These are phyloP conservation scores for Ephydatia muelleri DNA, from an alignment of 37 sponge, comb jelly and placozoan species.

Conservation along the genomic window DNA sequence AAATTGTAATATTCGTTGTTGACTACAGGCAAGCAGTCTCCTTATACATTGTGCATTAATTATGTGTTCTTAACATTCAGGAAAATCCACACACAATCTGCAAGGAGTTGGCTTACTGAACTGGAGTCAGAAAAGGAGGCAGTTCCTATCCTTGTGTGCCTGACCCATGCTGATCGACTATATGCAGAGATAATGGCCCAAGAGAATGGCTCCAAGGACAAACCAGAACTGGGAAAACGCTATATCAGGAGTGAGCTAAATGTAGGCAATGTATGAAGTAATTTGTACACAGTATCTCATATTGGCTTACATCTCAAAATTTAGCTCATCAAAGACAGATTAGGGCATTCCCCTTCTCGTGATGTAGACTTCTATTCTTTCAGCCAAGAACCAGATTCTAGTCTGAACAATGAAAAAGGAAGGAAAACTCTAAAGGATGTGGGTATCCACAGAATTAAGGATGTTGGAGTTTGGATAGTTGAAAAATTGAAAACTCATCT, in stretches of 20 bases:
- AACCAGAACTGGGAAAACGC: neutral
- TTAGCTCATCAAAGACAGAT: slow-evolving; percentile 16
- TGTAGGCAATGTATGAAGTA: neutral
- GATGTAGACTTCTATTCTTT: slow-evolving; percentile 33
- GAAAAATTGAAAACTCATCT: slow-evolving; percentile 26
- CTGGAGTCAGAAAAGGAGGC: slow-evolving; percentile 19
- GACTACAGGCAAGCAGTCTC: slow-evolving; percentile 56
- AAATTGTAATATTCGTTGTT: slow-evolving; percentile 64
- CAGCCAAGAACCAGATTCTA: slow-evolving; percentile 2
- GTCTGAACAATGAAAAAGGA: slow-evolving; percentile 12
- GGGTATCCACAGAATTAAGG: slow-evolving; percentile 27
- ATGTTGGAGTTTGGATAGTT: slow-evolving; percentile 55
- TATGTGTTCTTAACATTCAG: slow-evolving; percentile 6
- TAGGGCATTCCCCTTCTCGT: slow-evolving; percentile 21
- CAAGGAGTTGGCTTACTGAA: slow-evolving; percentile 44
- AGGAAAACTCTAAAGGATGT: slow-evolving; percentile 25
- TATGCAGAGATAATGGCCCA: slow-evolving; percentile 48
- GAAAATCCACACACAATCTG: slow-evolving; percentile 31
- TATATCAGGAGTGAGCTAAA: slow-evolving; percentile 19
- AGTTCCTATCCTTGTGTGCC: slow-evolving; percentile 55
- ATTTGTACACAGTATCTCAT: neutral
- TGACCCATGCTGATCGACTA: slow-evolving; percentile 66
- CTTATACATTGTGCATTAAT: neutral
- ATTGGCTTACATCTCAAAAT: neutral
- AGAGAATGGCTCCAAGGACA: neutral